Conservation (phyloP, 2,888 invertebrate genomes). For the Rhagium mordax region DNA sequence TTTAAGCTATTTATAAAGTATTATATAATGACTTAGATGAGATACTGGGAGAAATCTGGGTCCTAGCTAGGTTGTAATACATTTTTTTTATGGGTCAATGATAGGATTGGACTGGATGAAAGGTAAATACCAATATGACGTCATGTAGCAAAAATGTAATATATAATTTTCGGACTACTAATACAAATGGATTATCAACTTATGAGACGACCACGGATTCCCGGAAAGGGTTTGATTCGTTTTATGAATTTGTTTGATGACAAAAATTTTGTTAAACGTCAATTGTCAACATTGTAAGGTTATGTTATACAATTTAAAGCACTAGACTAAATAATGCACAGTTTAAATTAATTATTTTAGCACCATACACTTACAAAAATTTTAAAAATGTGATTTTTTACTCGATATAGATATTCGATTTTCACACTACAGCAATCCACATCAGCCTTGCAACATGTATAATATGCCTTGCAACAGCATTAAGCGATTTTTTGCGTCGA, state of each 20-base stretch:
- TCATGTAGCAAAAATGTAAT: not conserved
- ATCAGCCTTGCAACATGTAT: not conserved
- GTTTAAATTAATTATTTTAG: not conserved
- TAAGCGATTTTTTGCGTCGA: too few relatives aligned
- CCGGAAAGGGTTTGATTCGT: not conserved
- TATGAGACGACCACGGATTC: too few relatives aligned
- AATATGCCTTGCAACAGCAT: not conserved
- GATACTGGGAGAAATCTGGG: too few relatives aligned
- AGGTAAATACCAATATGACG: not conserved
- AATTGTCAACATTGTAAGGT: not conserved
- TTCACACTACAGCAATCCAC: not conserved
- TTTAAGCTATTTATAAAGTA: too few relatives aligned
- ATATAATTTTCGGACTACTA: not conserved
- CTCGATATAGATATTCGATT: not conserved
- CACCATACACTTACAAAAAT: not conserved
- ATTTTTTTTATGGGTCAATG: too few relatives aligned
- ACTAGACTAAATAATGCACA: not conserved
- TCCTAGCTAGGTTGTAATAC: not conserved
- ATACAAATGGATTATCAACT: not conserved
- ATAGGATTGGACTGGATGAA: not conserved
- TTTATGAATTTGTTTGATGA: not conserved
- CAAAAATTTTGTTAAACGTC: not conserved
- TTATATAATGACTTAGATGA: too few relatives aligned
- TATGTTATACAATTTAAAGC: not conserved
- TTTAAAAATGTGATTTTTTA: not conserved